Evolutionary conservation across 37 sponge, comb jelly and placozoan species (phyloP).

Genomic region (Halisarca cf. caerulea): DNA sequence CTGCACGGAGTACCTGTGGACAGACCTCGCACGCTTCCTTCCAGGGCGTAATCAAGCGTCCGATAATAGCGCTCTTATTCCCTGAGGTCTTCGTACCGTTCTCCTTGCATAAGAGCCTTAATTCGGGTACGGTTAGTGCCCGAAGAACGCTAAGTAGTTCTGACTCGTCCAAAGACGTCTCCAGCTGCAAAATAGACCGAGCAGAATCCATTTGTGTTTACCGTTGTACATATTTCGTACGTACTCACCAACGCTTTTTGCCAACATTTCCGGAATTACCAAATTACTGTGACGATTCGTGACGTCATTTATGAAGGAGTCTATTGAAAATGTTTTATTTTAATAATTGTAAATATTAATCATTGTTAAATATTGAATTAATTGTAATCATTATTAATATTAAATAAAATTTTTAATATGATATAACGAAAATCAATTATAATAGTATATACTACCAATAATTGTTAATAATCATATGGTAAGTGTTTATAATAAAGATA

Average conservation of each 20-base stretch:
- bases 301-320: conserved; percentile 5
- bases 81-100: not conserved
- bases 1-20: not conserved
- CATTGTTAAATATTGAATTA: too few species aligned
- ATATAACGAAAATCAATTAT: too few species aligned
- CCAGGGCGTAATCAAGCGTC: not conserved
- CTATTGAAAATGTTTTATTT: not conserved
- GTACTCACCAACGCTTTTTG: not conserved
- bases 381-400: too few species aligned
- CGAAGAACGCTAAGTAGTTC: not conserved
- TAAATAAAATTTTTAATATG: too few species aligned
- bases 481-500: too few species aligned
- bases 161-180: not conserved
- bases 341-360: too few species aligned
- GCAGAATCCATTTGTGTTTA: not conserved
- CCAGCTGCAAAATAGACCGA: not conserved
- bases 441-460: too few species aligned
- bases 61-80: not conserved
- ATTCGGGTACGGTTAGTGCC: not conserved
- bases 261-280: conserved; percentile 13
- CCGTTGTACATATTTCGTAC: not conserved
- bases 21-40: not conserved
- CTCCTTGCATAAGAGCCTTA: not conserved
- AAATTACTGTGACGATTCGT: not conserved
- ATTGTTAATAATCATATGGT: too few species aligned